A percentile compares a stretch with the other conserved stretches of the same genome.
Conservation (phyloP, 2,888 invertebrate genomes). For the Caenorhabditis macrosperma region DNA sequence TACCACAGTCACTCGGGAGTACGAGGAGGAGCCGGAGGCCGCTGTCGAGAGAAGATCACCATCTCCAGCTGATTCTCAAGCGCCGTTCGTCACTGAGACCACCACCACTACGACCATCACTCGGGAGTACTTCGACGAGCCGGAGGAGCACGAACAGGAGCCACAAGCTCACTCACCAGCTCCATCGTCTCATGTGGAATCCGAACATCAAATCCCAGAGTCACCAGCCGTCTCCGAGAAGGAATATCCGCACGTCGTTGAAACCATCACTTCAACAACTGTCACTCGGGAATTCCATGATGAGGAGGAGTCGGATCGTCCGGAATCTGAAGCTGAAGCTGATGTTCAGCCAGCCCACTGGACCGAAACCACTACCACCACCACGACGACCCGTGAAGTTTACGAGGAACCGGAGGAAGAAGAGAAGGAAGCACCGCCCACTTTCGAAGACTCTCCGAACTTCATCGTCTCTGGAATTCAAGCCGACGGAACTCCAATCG, state of each 20-base stretch:
- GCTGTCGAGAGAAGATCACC: not conserved
- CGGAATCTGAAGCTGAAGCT: conserved; percentile 2
- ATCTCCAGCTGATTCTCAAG: not conserved
- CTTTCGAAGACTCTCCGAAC: not conserved
- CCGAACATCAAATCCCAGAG: conserved; percentile 8
- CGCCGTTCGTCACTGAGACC: too few relatives aligned
- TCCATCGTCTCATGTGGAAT: conserved; percentile 25
- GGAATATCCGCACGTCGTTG: not conserved
- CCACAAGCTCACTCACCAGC: conserved; percentile 2
- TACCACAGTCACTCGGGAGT: conserved; percentile 1
- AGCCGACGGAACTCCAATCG: conserved; percentile 8
- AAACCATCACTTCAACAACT: conserved; percentile 37
- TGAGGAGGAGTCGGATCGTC: conserved; percentile 4
- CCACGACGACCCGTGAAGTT: conserved; percentile 26
- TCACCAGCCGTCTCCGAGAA: conserved; percentile 15
- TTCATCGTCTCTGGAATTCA: conserved; percentile 20
- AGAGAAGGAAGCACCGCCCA: not conserved
- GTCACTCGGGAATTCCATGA: conserved; percentile 37
- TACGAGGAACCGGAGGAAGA: conserved; percentile 7
- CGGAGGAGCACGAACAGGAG: not conserved
- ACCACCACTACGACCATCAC: too few relatives aligned
- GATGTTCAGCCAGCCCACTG: too few relatives aligned
- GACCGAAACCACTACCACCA: conserved; percentile 25
- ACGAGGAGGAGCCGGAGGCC: conserved; percentile 12
- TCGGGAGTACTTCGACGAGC: too few relatives aligned